phyloP scores from a whole-genome alignment of 2,888 invertebrate species.

The Lithophane socia region DNA sequence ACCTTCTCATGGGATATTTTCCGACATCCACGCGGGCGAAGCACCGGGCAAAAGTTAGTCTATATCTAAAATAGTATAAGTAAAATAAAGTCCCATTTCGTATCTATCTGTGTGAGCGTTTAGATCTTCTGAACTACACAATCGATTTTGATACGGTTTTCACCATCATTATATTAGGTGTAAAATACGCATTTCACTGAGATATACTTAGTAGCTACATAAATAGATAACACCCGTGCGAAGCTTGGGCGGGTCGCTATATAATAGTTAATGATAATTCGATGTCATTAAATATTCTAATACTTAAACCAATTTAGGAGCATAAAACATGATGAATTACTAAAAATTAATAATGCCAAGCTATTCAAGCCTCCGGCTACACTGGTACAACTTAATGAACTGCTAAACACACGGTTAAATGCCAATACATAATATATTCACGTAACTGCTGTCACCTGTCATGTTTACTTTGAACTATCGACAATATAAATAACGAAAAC shows the following conservation, averaged over 20 bases:
- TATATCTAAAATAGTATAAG: no score
- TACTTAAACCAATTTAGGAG: background rate
- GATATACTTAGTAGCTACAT: no score
- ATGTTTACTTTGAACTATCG: conserved; percentile 16
- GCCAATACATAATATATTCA: conserved; percentile 15
- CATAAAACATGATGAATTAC: background rate
- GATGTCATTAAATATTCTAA: background rate
- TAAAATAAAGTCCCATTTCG: no score
- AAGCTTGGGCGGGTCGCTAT: background rate
- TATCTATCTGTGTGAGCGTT: no score
- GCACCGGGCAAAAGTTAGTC: no score
- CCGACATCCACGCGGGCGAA: no score
- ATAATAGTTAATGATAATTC: background rate
- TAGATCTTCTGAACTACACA: no score
- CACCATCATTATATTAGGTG: no score
- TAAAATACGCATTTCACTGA: no score
- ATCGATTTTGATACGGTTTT: no score
- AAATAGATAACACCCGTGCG: background rate
- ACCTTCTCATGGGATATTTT: no score
- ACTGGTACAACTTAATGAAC: conserved; percentile 24
- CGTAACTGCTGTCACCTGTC: conserved; percentile 27
- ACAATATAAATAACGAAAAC: background rate
- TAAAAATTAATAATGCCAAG: conserved; percentile 10
- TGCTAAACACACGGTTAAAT: conserved; percentile 23
- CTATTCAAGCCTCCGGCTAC: conserved; percentile 17